Percentiles rank a stretch among this genome's conserved stretches.
phyloP scores from a whole-genome alignment of 2,113 vertebrate species.

The Lichenostomus cassidix region DNA sequence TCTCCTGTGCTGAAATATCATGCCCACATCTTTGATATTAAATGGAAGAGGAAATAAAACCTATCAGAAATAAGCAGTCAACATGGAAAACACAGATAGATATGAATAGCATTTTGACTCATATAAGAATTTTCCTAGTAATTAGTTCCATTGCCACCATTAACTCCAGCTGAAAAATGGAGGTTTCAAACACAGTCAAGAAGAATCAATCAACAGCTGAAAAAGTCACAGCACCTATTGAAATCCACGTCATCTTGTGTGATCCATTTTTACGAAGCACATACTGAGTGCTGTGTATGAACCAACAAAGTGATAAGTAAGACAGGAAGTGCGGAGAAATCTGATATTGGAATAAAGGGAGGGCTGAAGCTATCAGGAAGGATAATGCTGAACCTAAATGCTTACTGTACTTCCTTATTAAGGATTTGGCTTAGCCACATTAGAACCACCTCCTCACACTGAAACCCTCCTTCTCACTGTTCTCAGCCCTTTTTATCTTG shows the following conservation, averaged over 20 bases:
- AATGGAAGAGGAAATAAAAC: not conserved
- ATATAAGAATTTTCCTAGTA: not conserved
- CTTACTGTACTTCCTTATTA: not conserved
- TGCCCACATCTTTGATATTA: not conserved
- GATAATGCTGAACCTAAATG: not conserved
- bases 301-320: not conserved
- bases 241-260: accelerated
- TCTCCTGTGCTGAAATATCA: not conserved
- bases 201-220: not conserved
- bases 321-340: constrained; percentile 20
- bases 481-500: not conserved
- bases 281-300: not conserved
- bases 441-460: not conserved
- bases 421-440: not conserved
- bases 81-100: not conserved
- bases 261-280: not conserved
- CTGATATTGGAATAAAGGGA: not conserved
- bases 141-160: not conserved
- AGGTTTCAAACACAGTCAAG: not conserved
- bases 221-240: not conserved
- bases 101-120: not conserved
- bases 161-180: not conserved
- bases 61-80: not conserved
- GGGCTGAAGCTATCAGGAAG: not conserved
- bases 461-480: not conserved